A percentile compares a stretch with the other conserved stretches of the same genome.
phyloP scores from a whole-genome alignment of 2,797 vertebrate genomes.

The Antrozous pallidus region DNA sequence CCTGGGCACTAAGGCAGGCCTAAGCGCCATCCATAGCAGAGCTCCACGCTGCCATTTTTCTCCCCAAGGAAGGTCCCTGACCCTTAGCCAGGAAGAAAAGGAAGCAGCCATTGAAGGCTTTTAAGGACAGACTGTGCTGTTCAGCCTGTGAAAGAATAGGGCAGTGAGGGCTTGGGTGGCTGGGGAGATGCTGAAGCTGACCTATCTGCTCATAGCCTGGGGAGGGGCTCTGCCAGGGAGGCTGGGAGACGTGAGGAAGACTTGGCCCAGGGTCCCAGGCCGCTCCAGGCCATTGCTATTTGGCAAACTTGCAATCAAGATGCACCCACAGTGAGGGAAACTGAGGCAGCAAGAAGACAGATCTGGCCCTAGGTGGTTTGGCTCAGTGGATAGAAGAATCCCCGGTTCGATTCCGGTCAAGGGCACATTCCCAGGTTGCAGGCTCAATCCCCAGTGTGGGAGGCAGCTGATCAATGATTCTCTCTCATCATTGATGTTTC shows the following conservation, averaged over 20 bases:
- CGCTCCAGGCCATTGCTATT: not conserved
- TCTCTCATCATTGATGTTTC: no score
- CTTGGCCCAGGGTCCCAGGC: not conserved
- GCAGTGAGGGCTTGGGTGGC: not conserved
- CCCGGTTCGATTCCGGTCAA: no score
- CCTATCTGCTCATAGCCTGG: not conserved
- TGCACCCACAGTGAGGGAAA: constrained; percentile 20
- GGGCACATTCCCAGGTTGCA: no score
- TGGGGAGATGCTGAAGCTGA: not conserved
- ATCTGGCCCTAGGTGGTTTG: not conserved
- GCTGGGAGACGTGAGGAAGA: not conserved
- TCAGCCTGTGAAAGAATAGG: constrained; percentile 10
- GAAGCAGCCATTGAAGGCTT: constrained; percentile 25
- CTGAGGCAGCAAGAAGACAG: not conserved
- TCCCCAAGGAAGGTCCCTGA: constrained; percentile 32
- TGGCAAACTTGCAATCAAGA: not conserved
- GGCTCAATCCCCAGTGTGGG: no score
- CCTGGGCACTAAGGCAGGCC: not conserved
- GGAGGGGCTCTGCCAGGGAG: not conserved
- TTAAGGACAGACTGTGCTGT: constrained; percentile 43
- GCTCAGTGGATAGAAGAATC: no score
- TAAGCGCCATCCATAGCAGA: not conserved
- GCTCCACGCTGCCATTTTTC: not conserved
- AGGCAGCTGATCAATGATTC: no score
- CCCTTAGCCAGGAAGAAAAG: constrained; percentile 36